Evolutionary conservation across 1,140 invertebrate genomes (phyloP), one percentile per base, ranked within the genome.

Genomic region (Drosophila busckii): DNA sequence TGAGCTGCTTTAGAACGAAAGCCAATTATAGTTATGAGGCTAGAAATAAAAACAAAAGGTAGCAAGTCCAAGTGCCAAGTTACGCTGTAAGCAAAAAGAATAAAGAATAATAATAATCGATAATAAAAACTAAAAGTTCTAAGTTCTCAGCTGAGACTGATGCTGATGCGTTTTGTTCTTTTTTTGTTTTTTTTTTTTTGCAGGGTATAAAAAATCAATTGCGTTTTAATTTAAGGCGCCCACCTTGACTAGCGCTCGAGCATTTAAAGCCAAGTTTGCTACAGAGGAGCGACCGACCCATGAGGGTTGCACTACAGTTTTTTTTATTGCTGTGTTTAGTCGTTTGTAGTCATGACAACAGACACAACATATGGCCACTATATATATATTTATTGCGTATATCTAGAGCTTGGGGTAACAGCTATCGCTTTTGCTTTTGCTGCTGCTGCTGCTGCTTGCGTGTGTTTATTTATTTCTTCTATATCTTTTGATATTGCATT

Each of bases 331-430:
- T n/a, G n/a, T 42, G 50, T 69, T 75, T 58, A 60, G 70, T 61
- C 67, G 60, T 19, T 40, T 28, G 66, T 62, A 59, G 62, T 45
- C 67, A 76, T 70, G 71, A 61, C 69, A 71, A 70, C 71, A 54
- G 48, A 35, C 60, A 61, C 66, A 76, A 76, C 69, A 70, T 65
- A 62, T 49, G 46, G 25, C 50, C 58, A 48, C 16, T 60, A 46
- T 23, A 41, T 13, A 9, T 37, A 28, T 28, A 37, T 37, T 26
- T 49, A 48, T 38, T 5, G 6, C 25, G 10, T 38, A 31, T 54
- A 59, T 28, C 26, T 46, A 20, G 32, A n/a, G n/a, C n/a, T n/a
- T n/a, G n/a, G n/a, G n/a, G n/a, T n/a, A n/a, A n/a, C n/a, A n/a
- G n/a, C n/a, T n/a, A n/a, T n/a, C n/a, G n/a, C n/a, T n/a, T n/a